Conservation (phyloP, 2,888 invertebrate species). For the Agonopterix arenella region DNA sequence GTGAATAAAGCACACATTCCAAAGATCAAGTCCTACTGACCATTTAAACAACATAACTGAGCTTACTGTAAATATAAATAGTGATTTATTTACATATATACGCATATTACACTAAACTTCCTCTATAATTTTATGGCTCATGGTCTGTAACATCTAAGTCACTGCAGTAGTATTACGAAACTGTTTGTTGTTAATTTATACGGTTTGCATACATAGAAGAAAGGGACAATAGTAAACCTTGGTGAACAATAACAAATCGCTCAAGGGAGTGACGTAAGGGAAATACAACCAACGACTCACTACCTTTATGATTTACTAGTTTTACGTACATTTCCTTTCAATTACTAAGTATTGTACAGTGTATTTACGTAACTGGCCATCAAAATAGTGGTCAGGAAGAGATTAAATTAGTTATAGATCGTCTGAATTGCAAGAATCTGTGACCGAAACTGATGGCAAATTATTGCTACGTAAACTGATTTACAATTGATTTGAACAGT, state of each 20-base stretch:
- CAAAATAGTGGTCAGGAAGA: constrained; percentile 35
- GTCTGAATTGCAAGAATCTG: constrained; percentile 22
- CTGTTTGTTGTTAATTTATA: too few species aligned
- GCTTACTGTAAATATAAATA: too few species aligned
- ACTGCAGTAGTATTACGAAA: too few species aligned
- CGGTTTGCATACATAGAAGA: neutral
- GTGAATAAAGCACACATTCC: too few species aligned
- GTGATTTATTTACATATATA: too few species aligned
- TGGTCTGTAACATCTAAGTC: too few species aligned
- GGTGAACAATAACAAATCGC: constrained; percentile 5
- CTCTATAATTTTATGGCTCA: too few species aligned
- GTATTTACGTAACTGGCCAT: constrained; percentile 19
- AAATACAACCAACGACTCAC: constrained; percentile 3
- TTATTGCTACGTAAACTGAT: neutral
- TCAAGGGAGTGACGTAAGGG: constrained; percentile 14
- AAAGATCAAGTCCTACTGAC: too few species aligned
- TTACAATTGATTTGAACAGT: neutral
- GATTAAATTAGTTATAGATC: constrained; percentile 29
- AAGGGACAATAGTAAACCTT: constrained; percentile 2
- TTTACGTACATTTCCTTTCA: neutral
- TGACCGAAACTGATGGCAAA: constrained; percentile 23
- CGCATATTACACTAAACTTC: too few species aligned
- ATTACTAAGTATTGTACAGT: constrained; percentile 1
- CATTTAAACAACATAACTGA: too few species aligned
- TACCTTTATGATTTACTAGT: neutral